These are phyloP conservation scores for Sarcophaga subvicina DNA, from an alignment of 2,888 invertebrate genomes.

Conservation along the genomic window DNA sequence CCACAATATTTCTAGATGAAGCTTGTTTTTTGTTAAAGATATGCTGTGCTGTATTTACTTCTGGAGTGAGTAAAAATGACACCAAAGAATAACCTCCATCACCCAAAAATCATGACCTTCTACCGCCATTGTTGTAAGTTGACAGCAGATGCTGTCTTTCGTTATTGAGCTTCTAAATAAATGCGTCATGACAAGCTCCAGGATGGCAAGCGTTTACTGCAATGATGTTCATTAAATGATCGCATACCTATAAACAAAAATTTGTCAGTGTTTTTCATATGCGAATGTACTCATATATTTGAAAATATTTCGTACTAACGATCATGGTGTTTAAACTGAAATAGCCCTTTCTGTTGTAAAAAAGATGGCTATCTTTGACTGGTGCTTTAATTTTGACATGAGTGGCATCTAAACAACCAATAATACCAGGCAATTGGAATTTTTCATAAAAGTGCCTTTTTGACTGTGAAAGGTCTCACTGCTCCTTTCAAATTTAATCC, in stretches of 20 bases:
- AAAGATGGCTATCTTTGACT: neutral
- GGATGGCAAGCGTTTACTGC: too few relatives aligned
- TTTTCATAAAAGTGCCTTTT: neutral
- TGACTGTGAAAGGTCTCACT: neutral
- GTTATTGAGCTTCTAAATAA: too few relatives aligned
- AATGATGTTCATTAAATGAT: too few relatives aligned
- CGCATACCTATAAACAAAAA: too few relatives aligned
- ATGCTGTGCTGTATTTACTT: neutral
- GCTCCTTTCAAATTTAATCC: neutral
- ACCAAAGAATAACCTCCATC: neutral
- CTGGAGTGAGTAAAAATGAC: slow-evolving; percentile 11
- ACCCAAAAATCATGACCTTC: neutral
- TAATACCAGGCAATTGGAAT: neutral
- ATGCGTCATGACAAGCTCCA: too few relatives aligned
- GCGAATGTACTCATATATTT: neutral
- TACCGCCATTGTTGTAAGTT: neutral
- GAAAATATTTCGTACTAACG: neutral
- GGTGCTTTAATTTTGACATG: slow-evolving; percentile 6
- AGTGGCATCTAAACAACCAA: neutral
- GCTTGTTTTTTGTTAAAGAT: slow-evolving; percentile 35
- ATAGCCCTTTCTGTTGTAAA: slow-evolving; percentile 5
- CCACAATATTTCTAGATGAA: slow-evolving; percentile 41
- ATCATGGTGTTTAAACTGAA: neutral
- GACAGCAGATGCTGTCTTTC: neutral
- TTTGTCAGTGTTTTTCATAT: too few relatives aligned